Evolutionary conservation across 2,113 vertebrate genomes (phyloP).

Genomic region (Indicator maculatus): DNA sequence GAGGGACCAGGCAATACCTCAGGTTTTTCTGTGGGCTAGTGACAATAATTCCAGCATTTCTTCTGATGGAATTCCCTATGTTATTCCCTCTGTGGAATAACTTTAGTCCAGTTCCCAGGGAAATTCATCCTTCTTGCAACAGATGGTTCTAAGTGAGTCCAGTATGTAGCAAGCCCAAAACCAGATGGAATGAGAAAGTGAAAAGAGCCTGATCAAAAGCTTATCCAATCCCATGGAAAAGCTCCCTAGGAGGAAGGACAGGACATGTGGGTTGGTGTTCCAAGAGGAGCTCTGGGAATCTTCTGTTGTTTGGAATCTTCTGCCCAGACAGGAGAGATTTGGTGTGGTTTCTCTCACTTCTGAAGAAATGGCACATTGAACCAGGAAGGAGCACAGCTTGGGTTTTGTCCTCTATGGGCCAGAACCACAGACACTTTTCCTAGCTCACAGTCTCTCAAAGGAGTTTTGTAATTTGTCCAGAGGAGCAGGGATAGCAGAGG

Average conservation of each 20-base stretch:
- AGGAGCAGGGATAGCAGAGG: background rate
- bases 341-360: background rate
- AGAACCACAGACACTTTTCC: background rate
- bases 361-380: background rate
- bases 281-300: background rate
- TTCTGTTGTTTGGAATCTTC: background rate
- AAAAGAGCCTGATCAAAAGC: background rate
- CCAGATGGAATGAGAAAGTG: background rate
- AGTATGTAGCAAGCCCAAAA: background rate
- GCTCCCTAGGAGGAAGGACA: background rate
- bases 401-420: background rate
- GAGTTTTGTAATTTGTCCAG: background rate
- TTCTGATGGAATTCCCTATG: background rate
- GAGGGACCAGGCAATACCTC: background rate
- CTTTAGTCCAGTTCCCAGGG: background rate
- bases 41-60: background rate
- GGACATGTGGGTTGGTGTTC: background rate
- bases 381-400: background rate
- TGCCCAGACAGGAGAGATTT: background rate
- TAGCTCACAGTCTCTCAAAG: background rate
- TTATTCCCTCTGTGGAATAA: background rate
- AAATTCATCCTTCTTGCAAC: background rate
- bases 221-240: background rate
- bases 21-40: background rate
- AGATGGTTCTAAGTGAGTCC: background rate